Conservation (phyloP, 2,113 vertebrate species). For the Chunga burmeisteri region DNA sequence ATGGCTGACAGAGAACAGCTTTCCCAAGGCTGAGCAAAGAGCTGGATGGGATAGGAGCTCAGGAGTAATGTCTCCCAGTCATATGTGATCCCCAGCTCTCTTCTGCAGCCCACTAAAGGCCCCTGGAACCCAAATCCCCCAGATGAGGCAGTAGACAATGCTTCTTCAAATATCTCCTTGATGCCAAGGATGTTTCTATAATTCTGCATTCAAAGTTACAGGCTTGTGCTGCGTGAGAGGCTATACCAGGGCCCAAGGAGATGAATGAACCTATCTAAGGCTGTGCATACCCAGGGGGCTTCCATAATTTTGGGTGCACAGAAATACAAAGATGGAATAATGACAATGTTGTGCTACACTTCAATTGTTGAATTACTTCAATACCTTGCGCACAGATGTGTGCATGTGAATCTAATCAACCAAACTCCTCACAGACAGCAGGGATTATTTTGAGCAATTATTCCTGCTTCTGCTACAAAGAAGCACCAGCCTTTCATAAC, state of each 20-base stretch:
- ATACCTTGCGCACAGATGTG: constrained; percentile 56
- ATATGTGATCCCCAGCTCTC: background rate
- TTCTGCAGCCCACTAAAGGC: background rate
- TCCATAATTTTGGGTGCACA: constrained; percentile 2
- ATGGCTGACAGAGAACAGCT: background rate
- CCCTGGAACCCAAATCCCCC: background rate
- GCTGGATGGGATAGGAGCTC: background rate
- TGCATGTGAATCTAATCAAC: constrained; percentile 28
- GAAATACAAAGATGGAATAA: constrained; percentile 24
- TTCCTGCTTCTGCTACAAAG: background rate
- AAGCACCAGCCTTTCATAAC: background rate
- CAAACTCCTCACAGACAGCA: background rate
- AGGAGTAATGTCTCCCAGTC: background rate
- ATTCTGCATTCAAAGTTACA: constrained; percentile 24
- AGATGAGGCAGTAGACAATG: background rate
- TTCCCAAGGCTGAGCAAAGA: background rate
- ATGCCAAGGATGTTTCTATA: constrained; percentile 51
- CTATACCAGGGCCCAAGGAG: constrained; percentile 14
- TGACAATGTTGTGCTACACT: constrained; percentile 21
- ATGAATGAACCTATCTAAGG: constrained; percentile 27
- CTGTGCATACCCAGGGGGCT: constrained; percentile 29
- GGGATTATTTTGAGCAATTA: constrained; percentile 21
- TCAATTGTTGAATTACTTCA: constrained; percentile 46
- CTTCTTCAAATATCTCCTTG: constrained; percentile 28
- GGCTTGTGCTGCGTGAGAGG: background rate